Base-by-base conservation (phyloP, 2,113 vertebrate genomes). In the Myotis yumanensis region DNA sequence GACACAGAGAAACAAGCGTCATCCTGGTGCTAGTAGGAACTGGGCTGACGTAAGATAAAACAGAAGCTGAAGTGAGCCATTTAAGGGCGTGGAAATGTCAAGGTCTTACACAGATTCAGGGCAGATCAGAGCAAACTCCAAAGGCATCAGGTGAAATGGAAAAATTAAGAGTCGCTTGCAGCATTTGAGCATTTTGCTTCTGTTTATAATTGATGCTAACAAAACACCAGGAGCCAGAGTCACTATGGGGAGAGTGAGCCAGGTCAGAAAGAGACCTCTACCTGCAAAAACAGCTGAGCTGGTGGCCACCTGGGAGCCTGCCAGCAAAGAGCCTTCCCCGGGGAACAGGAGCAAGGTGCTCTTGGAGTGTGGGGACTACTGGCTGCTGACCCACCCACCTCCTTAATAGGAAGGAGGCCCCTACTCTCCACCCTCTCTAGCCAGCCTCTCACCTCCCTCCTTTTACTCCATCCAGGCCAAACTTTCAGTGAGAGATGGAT, bases 201-300 rank as follows among this genome's bases (percentile, higher is more conserved):
- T 77, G 12, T 91, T 64, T 91, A 51, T 86, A 92, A 95, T 95
- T 84, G 90, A 94, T 95, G 82, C 37, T 59, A 90, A 89, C 73
- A 88, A 86, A 90, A 71, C 51, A 80, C 54, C 37, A 75, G 25
- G 51, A 59, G 48, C 35, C 90, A 93, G 35, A 46, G 46, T 54
- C 76, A 43, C 72, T 17, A 15, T 51, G 32, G 37, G 37, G 40
- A 90, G 43, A 62, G 22, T 30, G 54, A 11, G 32, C 10, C 59
- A 73, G 46, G 7, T 57, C 54, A 54, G 40, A 2, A n/a, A 57
- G 40, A 59, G 8, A 32, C 79, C 14, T 46, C 40, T 62, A 25
- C 12, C 1, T 5, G 20, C 73, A 85, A 75, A 43, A 23, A n/a
- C 28, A n/a, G 20, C 51, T 40, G 22, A 40, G 40, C 57, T 64